phyloP scores from a whole-genome alignment of 2,113 vertebrate species.

The Sphaerodactylus townsendi region DNA sequence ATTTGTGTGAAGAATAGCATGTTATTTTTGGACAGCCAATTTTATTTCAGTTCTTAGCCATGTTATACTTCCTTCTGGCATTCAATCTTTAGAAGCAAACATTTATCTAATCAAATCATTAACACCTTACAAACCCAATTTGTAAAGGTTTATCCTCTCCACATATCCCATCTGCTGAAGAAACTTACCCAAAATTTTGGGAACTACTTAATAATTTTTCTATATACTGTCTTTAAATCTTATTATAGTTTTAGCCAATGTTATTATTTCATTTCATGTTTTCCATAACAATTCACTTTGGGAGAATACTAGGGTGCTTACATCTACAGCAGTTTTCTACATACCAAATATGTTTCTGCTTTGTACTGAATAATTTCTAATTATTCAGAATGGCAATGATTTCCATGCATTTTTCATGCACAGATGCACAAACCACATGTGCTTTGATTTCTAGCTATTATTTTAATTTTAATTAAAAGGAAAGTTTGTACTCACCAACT shows the following conservation, averaged over 20 bases:
- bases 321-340: constrained; percentile 28
- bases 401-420: not conserved
- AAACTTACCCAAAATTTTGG: constrained; percentile 46
- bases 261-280: constrained; percentile 47
- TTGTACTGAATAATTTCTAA: constrained; percentile 31
- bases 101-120: constrained; percentile 69
- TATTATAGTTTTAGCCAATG: constrained; percentile 34
- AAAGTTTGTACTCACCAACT: not conserved
- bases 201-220: constrained; percentile 58
- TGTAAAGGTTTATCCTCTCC: constrained; percentile 41
- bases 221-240: constrained; percentile 45
- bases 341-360: not conserved
- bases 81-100: constrained; percentile 61
- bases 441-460: not conserved
- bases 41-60: constrained; percentile 46
- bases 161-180: constrained; percentile 38
- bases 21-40: constrained; percentile 55
- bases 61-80: constrained; percentile 67
- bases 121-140: constrained; percentile 62
- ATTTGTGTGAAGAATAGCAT: constrained; percentile 35
- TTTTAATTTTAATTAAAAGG: not conserved
- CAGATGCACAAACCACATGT: not conserved
- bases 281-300: constrained; percentile 31
- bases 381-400: constrained; percentile 32
- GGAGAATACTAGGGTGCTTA: constrained; percentile 35